Evolutionary conservation across 2,797 vertebrate species (phyloP).

Genomic region (Sarcophilus harrisii): DNA sequence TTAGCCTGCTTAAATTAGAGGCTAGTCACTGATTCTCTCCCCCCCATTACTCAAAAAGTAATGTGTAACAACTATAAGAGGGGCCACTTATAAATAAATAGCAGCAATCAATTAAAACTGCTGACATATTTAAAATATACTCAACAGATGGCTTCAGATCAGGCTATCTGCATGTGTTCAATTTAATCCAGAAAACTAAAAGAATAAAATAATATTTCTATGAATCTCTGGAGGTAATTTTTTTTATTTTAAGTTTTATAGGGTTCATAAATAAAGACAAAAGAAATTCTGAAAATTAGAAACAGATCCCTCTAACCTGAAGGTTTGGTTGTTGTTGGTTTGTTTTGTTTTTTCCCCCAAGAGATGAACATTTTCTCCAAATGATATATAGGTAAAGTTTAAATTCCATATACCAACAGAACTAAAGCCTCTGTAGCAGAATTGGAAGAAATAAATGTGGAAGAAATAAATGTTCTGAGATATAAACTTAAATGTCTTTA

Average conservation of each 20-base stretch:
- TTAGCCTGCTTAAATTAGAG: constrained; percentile 27
- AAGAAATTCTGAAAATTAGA: background rate
- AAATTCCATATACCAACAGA: background rate
- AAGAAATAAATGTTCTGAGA: constrained; percentile 31
- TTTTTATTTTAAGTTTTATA: background rate
- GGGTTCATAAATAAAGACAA: constrained; percentile 22
- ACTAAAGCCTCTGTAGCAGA: background rate
- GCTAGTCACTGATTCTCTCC: background rate
- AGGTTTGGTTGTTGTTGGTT: background rate
- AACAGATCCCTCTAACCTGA: background rate
- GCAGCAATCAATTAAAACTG: constrained; percentile 42
- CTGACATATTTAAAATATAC: constrained; percentile 72
- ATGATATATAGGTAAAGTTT: background rate
- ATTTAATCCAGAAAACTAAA: constrained; percentile 82
- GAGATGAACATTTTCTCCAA: constrained; percentile 16
- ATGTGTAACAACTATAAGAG: background rate
- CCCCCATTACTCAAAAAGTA: background rate
- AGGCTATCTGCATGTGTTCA: constrained; percentile 60
- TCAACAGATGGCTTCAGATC: constrained; percentile 76
- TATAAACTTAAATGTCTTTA: background rate
- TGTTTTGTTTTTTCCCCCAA: background rate
- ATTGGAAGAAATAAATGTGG: constrained; percentile 1
- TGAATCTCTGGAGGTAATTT: constrained; percentile 25
- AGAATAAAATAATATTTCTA: constrained; percentile 17
- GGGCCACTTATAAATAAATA: background rate